Percentiles rank a stretch among this genome's conserved stretches.
These are phyloP conservation scores for Limenitis camilla DNA, from an alignment of 2,888 invertebrate genomes.

Conservation along the genomic window DNA sequence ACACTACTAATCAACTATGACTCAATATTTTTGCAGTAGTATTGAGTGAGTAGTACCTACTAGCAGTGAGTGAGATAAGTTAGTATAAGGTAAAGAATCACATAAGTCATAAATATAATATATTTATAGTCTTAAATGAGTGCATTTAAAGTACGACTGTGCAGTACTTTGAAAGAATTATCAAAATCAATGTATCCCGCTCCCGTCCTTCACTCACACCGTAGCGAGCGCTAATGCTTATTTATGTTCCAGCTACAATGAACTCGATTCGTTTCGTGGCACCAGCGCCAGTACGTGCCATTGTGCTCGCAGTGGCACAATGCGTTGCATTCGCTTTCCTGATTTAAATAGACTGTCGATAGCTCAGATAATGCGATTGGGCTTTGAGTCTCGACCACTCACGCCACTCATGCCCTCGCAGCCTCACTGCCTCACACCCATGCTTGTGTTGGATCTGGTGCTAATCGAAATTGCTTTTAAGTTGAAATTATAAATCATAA, in stretches of 20 bases:
- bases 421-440: too few species aligned
- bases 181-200: neutral
- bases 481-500: too few species aligned
- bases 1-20: too few species aligned
- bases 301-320: conserved; percentile 41
- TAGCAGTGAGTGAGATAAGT: too few species aligned
- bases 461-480: neutral
- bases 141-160: too few species aligned
- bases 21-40: too few species aligned
- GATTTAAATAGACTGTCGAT: conserved; percentile 49
- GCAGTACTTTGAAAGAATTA: too few species aligned
- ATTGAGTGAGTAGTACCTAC: too few species aligned
- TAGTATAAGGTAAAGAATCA: too few species aligned
- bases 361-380: conserved; percentile 36
- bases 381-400: conserved; percentile 10
- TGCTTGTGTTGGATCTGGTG: neutral
- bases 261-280: conserved; percentile 64
- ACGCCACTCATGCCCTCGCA: neutral
- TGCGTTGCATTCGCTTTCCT: conserved; percentile 43
- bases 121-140: too few species aligned
- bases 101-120: too few species aligned
- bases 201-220: conserved; percentile 30
- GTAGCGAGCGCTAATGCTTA: conserved; percentile 55
- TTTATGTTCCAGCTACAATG: conserved; percentile 65
- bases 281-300: conserved; percentile 47